phyloP scores from a whole-genome alignment of 2,888 invertebrate species.

The Halocaridina rubra region DNA sequence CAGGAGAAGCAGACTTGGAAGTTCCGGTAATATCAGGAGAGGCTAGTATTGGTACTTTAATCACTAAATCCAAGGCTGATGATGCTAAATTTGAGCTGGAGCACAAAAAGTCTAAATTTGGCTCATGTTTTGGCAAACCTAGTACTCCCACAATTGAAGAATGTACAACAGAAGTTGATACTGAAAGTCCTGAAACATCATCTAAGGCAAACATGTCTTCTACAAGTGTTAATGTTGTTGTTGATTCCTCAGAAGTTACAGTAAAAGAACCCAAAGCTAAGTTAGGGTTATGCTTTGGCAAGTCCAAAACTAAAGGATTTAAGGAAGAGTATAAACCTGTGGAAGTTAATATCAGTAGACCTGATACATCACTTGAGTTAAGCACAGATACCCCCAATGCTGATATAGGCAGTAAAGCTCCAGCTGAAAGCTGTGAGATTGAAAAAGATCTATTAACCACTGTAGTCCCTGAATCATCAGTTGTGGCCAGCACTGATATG shows the following conservation, averaged over 20 bases:
- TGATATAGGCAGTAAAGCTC: too few species aligned
- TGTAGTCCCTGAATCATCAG: constrained; percentile 1
- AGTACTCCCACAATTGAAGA: constrained; percentile 19
- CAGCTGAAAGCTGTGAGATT: too few species aligned
- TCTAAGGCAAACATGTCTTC: background rate
- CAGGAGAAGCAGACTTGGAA: background rate
- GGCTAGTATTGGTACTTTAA: background rate
- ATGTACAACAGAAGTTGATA: constrained; percentile 15
- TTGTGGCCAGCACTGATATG: constrained; percentile 2
- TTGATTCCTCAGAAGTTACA: constrained; percentile 9
- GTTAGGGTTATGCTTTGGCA: constrained; percentile 26
- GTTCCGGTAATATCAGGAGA: background rate
- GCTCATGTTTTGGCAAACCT: constrained; percentile 35
- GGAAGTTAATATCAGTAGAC: background rate
- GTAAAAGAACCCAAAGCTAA: background rate
- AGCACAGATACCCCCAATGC: background rate
- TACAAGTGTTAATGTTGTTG: background rate
- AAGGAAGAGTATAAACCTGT: constrained; percentile 36
- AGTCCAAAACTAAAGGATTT: constrained; percentile 10
- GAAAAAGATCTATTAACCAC: constrained; percentile 7
- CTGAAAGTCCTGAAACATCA: constrained; percentile 9
- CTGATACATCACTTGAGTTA: background rate
- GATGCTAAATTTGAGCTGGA: background rate
- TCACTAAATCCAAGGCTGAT: constrained; percentile 14
- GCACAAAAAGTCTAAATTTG: constrained; percentile 14